Evolutionary conservation across 2,113 vertebrate genomes (phyloP).

Genomic region (Dendropsophus ebraccatus): DNA sequence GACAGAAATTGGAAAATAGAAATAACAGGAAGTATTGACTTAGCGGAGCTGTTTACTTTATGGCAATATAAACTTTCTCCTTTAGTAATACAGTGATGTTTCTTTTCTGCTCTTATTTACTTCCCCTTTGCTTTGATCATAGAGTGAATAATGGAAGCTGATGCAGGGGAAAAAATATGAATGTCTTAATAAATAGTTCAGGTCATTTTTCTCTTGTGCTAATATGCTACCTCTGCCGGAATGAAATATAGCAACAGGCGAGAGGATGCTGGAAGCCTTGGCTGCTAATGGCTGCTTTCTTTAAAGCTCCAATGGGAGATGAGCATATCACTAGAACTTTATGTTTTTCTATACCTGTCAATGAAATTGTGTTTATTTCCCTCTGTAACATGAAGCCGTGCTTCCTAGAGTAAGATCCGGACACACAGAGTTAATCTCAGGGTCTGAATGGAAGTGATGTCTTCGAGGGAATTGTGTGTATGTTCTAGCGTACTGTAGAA

Average conservation of each 20-base stretch:
- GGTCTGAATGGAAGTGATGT: not conserved
- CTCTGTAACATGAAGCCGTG: not conserved
- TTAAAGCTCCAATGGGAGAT: conserved; percentile 8
- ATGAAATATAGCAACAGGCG: conserved; percentile 37
- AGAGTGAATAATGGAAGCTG: conserved; percentile 56
- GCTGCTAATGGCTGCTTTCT: not conserved
- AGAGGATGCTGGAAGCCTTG: not conserved
- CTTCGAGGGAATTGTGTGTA: not conserved
- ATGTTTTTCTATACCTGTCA: conserved; percentile 14
- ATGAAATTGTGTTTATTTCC: conserved; percentile 14
- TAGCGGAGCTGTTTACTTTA: conserved; percentile 43
- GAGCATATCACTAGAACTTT: conserved; percentile 13
- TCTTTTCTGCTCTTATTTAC: conserved; percentile 58
- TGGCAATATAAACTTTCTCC: conserved; percentile 53
- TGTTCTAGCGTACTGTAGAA: not conserved
- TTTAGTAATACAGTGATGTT: conserved; percentile 54
- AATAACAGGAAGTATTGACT: conserved; percentile 42
- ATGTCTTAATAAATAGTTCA: conserved; percentile 56
- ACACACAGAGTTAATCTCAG: not conserved
- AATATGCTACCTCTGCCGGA: conserved; percentile 43
- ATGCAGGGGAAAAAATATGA: conserved; percentile 41
- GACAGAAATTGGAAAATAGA: conserved; percentile 51
- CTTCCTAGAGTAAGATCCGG: not conserved
- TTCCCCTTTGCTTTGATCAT: conserved; percentile 51
- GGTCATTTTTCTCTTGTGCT: conserved; percentile 52